phyloP scores from a whole-genome alignment of 2,797 vertebrate species.

The Bucorvus abyssinicus region DNA sequence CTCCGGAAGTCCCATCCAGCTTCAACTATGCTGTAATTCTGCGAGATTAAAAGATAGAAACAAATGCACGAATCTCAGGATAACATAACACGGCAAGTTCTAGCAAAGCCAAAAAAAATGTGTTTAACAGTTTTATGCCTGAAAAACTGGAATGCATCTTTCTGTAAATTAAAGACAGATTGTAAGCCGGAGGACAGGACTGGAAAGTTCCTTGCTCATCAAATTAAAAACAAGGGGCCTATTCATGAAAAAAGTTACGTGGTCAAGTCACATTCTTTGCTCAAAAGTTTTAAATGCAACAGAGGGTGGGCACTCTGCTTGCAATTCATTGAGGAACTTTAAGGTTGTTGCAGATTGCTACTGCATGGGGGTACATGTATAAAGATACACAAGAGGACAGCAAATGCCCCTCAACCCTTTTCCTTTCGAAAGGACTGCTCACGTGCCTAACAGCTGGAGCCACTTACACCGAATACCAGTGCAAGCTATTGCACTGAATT shows the following conservation, averaged over 20 bases:
- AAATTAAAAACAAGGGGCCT: conserved; percentile 77
- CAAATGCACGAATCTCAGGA: background rate
- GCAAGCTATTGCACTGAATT: background rate
- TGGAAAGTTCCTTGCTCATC: conserved; percentile 76
- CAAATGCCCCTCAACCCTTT: background rate
- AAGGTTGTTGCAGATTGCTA: background rate
- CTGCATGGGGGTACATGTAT: background rate
- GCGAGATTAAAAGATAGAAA: background rate
- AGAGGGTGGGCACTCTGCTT: background rate
- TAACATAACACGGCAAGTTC: conserved; percentile 27
- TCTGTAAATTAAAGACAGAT: conserved; percentile 78
- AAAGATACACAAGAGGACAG: background rate
- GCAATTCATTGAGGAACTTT: background rate
- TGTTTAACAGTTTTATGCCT: conserved; percentile 47
- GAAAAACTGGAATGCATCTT: conserved; percentile 72
- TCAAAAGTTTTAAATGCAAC: background rate
- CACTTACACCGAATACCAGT: conserved; percentile 50
- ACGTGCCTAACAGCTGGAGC: conserved; percentile 40
- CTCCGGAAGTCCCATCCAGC: background rate
- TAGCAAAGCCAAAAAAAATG: conserved; percentile 15
- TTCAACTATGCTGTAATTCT: background rate
- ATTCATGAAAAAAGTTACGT: conserved; percentile 67
- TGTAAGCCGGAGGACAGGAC: conserved; percentile 66
- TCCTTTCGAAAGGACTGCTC: background rate
- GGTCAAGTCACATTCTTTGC: conserved; percentile 69